These are phyloP conservation scores for Limnephilus auricula DNA, from an alignment of 2,888 invertebrate genomes.

Conservation along the genomic window DNA sequence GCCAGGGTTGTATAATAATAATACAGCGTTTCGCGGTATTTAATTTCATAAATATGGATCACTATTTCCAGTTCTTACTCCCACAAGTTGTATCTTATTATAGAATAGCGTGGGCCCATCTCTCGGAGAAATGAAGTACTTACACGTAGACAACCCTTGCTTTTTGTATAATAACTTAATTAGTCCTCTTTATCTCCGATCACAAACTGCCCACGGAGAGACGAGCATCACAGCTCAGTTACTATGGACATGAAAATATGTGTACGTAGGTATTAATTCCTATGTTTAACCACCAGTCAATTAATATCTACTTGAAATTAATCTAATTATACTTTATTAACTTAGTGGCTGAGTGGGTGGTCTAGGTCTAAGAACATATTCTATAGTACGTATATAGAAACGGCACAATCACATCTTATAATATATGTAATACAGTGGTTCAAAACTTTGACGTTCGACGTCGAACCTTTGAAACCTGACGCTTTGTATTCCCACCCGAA, in stretches of 20 bases:
- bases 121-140: neutral
- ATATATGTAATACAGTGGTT: too few species aligned
- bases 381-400: neutral
- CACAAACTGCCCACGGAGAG: neutral
- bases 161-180: neutral
- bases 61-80: slow-evolving; percentile 10
- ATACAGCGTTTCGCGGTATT: neutral
- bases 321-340: neutral
- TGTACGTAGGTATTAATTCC: neutral
- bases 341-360: neutral
- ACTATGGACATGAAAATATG: neutral
- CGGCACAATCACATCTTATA: too few species aligned
- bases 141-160: neutral
- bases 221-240: neutral
- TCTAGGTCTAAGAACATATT: neutral
- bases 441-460: too few species aligned
- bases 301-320: neutral
- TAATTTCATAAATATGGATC: slow-evolving; percentile 10
- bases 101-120: neutral
- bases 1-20: neutral
- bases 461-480: too few species aligned
- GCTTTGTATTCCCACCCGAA: too few species aligned
- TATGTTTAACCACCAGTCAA: neutral
- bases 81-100: slow-evolving; percentile 8
- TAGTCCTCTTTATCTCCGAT: neutral